A percentile compares a stretch with the other conserved stretches of the same genome.
phyloP scores from a whole-genome alignment of 2,888 invertebrate genomes.

The Cosmorhoe ocellata region DNA sequence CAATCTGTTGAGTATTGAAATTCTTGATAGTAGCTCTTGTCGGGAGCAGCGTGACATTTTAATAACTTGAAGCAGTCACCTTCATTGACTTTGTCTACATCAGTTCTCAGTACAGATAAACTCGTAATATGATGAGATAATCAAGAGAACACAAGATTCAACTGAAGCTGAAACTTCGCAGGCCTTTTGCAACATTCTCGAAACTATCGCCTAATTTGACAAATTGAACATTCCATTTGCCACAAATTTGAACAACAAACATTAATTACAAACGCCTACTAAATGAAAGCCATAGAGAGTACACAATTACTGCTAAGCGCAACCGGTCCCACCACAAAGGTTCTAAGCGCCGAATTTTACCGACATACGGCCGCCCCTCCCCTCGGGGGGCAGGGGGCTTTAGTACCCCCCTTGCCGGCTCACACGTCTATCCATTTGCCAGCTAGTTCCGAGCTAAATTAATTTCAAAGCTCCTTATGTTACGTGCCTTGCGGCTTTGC shows the following conservation, averaged over 20 bases:
- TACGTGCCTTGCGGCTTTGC: conserved; percentile 82
- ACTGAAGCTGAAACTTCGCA: neutral
- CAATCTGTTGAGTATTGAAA: too few relatives aligned
- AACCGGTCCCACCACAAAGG: conserved; percentile 74
- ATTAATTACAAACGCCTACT: conserved; percentile 54
- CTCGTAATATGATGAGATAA: conserved; percentile 1
- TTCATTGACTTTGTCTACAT: too few relatives aligned
- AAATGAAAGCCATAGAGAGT: conserved; percentile 52
- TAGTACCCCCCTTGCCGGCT: conserved; percentile 58
- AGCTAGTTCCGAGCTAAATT: conserved; percentile 83
- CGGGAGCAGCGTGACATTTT: too few relatives aligned
- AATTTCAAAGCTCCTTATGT: conserved; percentile 83
- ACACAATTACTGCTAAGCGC: conserved; percentile 73
- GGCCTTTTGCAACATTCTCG: neutral
- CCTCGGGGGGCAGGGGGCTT: conserved; percentile 38
- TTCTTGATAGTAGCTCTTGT: too few relatives aligned
- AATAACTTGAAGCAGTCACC: too few relatives aligned
- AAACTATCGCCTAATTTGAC: conserved; percentile 34
- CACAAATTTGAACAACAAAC: conserved; percentile 35
- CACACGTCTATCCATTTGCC: conserved; percentile 83
- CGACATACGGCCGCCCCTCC: conserved; percentile 54
- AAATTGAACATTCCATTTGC: conserved; percentile 29
- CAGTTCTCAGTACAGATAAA: too few relatives aligned
- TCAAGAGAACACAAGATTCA: neutral
- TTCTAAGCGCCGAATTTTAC: conserved; percentile 80